Percentiles rank a stretch among this genome's conserved stretches.
Evolutionary conservation across 2,888 invertebrate species (phyloP).

Genomic region (Caenorhabditis sulstoni): DNA sequence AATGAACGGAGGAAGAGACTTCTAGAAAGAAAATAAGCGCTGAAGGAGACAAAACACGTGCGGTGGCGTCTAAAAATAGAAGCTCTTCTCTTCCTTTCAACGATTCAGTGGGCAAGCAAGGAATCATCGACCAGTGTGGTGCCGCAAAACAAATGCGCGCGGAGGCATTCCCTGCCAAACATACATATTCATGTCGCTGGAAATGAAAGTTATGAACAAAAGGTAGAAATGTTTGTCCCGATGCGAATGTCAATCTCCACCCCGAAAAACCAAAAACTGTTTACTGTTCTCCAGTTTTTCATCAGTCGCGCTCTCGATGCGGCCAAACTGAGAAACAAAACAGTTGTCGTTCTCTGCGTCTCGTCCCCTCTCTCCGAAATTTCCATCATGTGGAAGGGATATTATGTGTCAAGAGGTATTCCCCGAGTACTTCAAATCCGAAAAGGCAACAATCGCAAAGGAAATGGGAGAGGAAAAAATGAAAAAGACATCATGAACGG

Average conservation of each 20-base stretch:
- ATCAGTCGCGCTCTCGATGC: slow-evolving; percentile 4
- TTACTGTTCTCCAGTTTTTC: slow-evolving; percentile 51
- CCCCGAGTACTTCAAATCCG: slow-evolving; percentile 38
- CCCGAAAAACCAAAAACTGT: slow-evolving; percentile 52
- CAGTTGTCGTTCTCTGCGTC: slow-evolving; percentile 5
- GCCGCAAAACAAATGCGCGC: slow-evolving; percentile 18
- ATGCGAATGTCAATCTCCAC: background rate
- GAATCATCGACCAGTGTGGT: slow-evolving; percentile 30
- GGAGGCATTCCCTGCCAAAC: slow-evolving; percentile 10
- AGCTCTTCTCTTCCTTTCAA: background rate
- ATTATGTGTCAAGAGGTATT: slow-evolving; percentile 43
- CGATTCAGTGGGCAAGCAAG: background rate
- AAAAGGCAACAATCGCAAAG: slow-evolving; percentile 1
- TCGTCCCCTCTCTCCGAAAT: slow-evolving; percentile 14
- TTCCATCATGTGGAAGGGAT: background rate
- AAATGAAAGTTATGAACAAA: background rate
- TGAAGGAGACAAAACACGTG: background rate
- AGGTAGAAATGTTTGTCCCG: background rate
- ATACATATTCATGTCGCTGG: slow-evolving; percentile 11
- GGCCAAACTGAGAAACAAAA: slow-evolving; percentile 13
- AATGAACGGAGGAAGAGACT: slow-evolving; percentile 8
- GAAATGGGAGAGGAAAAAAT: slow-evolving; percentile 22
- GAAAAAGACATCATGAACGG: slow-evolving; percentile 53
- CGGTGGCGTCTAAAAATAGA: slow-evolving; percentile 22
- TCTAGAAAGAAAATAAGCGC: slow-evolving; percentile 12